Base-by-base conservation (phyloP, 2,797 vertebrate genomes). In the Corythornis leucogaster region DNA sequence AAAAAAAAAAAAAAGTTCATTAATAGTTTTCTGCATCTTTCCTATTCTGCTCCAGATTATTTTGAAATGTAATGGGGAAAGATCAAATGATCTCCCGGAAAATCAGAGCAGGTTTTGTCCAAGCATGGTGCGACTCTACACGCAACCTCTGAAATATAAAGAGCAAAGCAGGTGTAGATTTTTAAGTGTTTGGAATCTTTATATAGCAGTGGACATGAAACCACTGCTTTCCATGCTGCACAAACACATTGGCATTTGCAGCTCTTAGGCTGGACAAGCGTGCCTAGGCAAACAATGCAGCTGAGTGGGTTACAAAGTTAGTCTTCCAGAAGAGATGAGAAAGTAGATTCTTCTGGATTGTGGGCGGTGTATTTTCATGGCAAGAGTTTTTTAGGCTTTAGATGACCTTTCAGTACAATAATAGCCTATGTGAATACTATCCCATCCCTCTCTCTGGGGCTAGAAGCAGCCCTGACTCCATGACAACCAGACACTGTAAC, bases 311-410 rank as follows among this genome's bases (percentile, higher is more conserved):
- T 33, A 83, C 62, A 76, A 58, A 89, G 74, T 87, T 89, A 87
- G 62, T 78, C 91, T 95, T 95, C 87, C 90, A 92, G 91, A 94
- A 94, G 80, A 79, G 91, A 86, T 91, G 70, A 91, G 82, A 91
- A 89, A 92, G 70, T 70, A 80, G 79, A 94, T 87, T 73, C 48
- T 91, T 40, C 35, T 85, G 58, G 35, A 80, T 22, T 80, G 79
- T 35, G 38, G 63, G 70, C 7, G 0, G n/a, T 46, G 25, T 67
- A 38, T 83, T 92, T 89, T 73, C n/a, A 54, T 4, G 13, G 55
- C 45, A 89, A 77, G 62, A 64, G 43, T 26, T 86, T 90, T 93
- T 80, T 40, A 45, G 70, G 63, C 45, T 83, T 93, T 77, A 55
- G 45, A 38, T 30, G 71, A 48, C 26, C n/a, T 78, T 92, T 92